Conservation (phyloP, 1,140 invertebrate genomes). For the Stenopsyche tienmushanensis region DNA sequence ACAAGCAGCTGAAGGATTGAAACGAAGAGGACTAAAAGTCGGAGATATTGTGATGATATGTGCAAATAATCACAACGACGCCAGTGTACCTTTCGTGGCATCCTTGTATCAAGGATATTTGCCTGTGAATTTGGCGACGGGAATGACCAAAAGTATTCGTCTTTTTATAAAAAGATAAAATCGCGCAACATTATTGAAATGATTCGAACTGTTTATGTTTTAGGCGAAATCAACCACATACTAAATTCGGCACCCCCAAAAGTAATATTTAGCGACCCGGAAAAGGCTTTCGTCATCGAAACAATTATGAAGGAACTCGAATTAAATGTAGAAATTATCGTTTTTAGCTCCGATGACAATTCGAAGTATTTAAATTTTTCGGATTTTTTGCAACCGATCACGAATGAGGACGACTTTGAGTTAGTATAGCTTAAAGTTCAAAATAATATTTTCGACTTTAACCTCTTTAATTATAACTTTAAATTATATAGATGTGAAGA, state of each 20-base stretch:
- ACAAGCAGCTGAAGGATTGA: conserved; percentile 24
- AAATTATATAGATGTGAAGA: conserved; percentile 23
- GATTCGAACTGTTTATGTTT: too few relatives aligned
- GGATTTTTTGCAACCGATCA: conserved; percentile 21
- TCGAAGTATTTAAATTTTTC: conserved; percentile 3
- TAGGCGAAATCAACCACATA: conserved; percentile 15
- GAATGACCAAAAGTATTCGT: conserved; percentile 13
- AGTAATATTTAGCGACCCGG: neutral
- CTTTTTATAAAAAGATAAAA: too few relatives aligned
- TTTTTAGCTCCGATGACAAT: conserved; percentile 15
- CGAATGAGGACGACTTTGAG: conserved; percentile 28
- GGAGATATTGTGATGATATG: conserved; percentile 29
- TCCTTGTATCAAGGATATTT: conserved; percentile 23
- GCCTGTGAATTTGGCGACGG: neutral
- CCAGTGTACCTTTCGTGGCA: conserved; percentile 24
- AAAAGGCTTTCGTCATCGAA: neutral
- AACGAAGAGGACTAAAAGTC: conserved; percentile 9
- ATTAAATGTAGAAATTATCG: conserved; percentile 6
- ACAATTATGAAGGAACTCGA: neutral
- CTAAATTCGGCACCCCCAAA: neutral
- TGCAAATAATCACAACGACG: conserved; percentile 23
- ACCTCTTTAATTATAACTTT: neutral
- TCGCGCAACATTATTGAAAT: too few relatives aligned
- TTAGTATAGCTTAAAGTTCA: neutral
- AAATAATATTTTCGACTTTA: neutral